Base-by-base conservation (phyloP, 2,797 vertebrate genomes). In the Strix occidentalis region DNA sequence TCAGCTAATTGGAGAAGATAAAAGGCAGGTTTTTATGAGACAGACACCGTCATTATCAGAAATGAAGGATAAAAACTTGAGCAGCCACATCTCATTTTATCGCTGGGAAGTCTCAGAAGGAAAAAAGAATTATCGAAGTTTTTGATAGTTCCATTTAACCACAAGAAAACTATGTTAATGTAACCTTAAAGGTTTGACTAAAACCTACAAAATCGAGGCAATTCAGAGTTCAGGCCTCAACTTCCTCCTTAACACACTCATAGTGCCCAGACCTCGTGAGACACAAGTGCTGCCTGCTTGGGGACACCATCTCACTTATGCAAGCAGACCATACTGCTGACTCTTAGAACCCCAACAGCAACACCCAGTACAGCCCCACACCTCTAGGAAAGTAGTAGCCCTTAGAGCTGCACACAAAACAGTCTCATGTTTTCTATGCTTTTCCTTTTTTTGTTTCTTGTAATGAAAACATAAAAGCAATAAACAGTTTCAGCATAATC, bases 1-100 rank as follows among this genome's bases (percentile, higher is more conserved):
- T 98, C 96, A 80, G 90, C 92, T 98, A 98, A 98, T 96, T 98
- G 96, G 95, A 80, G 68, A 93, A 97, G 96, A 98, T 98, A 96
- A 98, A 98, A 98, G 95, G 92, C 77, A 93, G 64, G 70, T 45
- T 92, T 96, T 95, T 80, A 95, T 51, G 92, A 97, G 96, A 95
- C 71, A 94, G 68, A 64, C 86, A 78, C 50, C 14, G n/a, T 95
- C 96, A 74, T 95, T 97, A 97, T 94, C 85, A 92, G 80, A 97
- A 96, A 92, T 39, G 70, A 95, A 96, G 92, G 89, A 81, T 84
- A 89, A 94, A 96, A 95, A 93, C 79, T 81, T 65, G 31, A 95
- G 88, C 50, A 85, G 85, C 61, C 85, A 90, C 45, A 3, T 94
- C 65, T 69, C 91, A 81, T 89, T 96, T 96, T 83, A 77, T 87